Evolutionary conservation across 2,888 invertebrate species (phyloP), one percentile per base, ranked within the genome.

Genomic region (Anorthoa munda): DNA sequence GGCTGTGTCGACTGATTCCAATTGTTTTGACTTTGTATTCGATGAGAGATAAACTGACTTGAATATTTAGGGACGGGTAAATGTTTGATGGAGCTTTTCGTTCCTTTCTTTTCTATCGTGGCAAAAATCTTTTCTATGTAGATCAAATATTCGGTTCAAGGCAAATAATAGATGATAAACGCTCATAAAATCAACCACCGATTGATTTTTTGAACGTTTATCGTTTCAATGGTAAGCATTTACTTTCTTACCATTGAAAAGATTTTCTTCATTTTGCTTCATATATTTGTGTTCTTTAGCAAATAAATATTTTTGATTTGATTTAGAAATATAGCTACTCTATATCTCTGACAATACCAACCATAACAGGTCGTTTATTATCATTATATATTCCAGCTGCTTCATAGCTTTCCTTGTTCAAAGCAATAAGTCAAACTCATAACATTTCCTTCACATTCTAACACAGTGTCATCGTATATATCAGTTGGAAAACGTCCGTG

Each of bases 1-100:
- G 81, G 69, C 76, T 76, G 70, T 80, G 80, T 83, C 77, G 80
- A 82, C 80, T 83, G 79, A 85, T 87, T 87, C 77, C 72, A 66
- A 83, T 76, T 84, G 81, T 81, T 72, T 23, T 26, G 26, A 59
- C 59, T 79, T 73, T 78, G 66, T 73, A 61, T 83, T 65, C 69
- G 72, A 77, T 76, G 69, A 70, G 50, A 74, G 64, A 77, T 80
- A 77, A 83, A 77, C 77, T 50, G 58, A n/a, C 51, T 64, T 64
- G 48, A 68, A 80, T 76, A 79, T 83, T 76, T 63, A 72, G 2
- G 50, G 11, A n/a, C 2, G 55, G 3, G 60, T 66, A 31, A 11
- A 55, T 72, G 63, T 71, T 74, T 68, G 45, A 77, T 66, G 5
- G 18, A 45, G 26, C 51, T 31, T 67, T 51, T 51, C 2, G 58